phyloP scores from a whole-genome alignment of 2,888 invertebrate species.

The Tenodera sinensis region DNA sequence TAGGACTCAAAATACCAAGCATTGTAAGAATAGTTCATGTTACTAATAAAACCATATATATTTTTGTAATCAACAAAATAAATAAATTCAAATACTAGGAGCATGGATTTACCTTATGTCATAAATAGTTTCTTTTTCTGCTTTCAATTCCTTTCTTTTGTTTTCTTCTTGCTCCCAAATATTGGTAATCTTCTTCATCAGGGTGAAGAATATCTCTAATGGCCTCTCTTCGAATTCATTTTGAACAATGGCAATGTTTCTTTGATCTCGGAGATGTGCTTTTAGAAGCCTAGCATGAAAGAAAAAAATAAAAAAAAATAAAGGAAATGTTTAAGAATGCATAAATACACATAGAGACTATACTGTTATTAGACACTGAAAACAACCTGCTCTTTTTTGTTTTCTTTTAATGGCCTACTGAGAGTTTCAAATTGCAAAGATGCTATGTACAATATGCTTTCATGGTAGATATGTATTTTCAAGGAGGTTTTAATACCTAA shows the following conservation, averaged over 20 bases:
- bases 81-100: neutral
- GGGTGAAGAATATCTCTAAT: conserved; percentile 51
- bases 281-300: conserved; percentile 56
- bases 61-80: too few relatives aligned
- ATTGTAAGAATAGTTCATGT: too few relatives aligned
- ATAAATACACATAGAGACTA: too few relatives aligned
- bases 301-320: neutral
- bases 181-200: conserved; percentile 59
- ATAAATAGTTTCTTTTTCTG: conserved; percentile 68
- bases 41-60: neutral
- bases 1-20: too few relatives aligned
- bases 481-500: too few relatives aligned
- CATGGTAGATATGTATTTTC: too few relatives aligned
- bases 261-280: conserved; percentile 21
- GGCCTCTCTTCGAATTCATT: neutral
- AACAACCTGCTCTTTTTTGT: too few relatives aligned
- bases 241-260: neutral
- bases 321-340: too few relatives aligned
- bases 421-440: too few relatives aligned
- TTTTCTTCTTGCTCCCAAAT: conserved; percentile 76
- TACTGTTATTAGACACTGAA: too few relatives aligned
- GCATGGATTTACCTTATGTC: conserved; percentile 8
- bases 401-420: too few relatives aligned
- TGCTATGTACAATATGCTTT: too few relatives aligned
- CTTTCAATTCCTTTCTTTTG: conserved; percentile 60